Conservation (phyloP, 2,797 vertebrate genomes). For the Synaphobranchus kaupii region DNA sequence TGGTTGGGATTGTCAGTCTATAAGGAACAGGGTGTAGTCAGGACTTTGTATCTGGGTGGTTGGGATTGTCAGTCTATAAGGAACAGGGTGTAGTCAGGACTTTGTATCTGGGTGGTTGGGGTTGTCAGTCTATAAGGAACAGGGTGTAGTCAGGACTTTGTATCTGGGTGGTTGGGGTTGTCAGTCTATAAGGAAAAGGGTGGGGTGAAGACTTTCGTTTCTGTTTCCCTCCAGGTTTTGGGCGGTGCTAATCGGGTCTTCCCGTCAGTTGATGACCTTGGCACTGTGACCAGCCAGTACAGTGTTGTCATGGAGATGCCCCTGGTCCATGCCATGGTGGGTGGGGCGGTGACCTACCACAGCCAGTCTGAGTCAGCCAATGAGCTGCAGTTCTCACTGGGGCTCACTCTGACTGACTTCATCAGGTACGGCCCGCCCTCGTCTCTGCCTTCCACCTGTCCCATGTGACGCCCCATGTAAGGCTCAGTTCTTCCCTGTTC, state of each 20-base stretch:
- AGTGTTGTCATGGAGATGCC: conserved; percentile 75
- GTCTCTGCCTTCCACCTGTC: neutral
- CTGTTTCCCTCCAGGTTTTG: conserved; percentile 66
- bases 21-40: too few species aligned
- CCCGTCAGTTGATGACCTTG: conserved; percentile 61
- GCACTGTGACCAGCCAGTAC: conserved; percentile 71
- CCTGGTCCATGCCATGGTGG: conserved; percentile 70
- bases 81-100: too few species aligned
- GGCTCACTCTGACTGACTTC: conserved; percentile 83
- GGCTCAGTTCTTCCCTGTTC: neutral
- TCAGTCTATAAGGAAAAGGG: too few species aligned
- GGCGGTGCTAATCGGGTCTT: conserved; percentile 65
- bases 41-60: too few species aligned
- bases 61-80: too few species aligned
- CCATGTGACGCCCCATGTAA: neutral
- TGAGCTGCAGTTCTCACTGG: conserved; percentile 73
- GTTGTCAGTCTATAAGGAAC: too few species aligned
- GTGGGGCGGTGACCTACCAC: conserved; percentile 71
- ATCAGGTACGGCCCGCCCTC: conserved; percentile 79
- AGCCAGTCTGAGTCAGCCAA: conserved; percentile 56
- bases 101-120: too few species aligned
- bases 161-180: too few species aligned
- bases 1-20: too few species aligned
- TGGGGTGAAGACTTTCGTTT: neutral
- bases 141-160: neutral